These are phyloP conservation scores for Batillaria attramentaria DNA, from an alignment of 1,140 invertebrate genomes.

Conservation along the genomic window DNA sequence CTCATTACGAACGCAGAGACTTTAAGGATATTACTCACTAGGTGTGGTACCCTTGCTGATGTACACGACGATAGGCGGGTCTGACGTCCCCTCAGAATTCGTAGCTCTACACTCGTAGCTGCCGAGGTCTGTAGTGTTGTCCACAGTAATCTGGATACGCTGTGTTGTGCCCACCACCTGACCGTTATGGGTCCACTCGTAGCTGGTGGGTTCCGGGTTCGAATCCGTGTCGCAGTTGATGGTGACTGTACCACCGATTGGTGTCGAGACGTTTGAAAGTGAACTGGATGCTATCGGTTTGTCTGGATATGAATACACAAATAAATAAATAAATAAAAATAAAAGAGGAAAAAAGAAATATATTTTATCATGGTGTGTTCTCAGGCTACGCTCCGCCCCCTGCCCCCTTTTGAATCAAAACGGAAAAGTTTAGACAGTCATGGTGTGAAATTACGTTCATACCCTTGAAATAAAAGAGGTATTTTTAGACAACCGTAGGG, in stretches of 20 bases:
- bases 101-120: slow-evolving; percentile 11
- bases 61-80: not conserved
- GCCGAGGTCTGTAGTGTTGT: not conserved
- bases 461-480: no score
- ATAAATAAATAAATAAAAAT: no score
- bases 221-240: not conserved
- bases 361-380: no score
- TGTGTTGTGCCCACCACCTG: not conserved
- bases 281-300: not conserved
- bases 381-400: no score
- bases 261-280: not conserved
- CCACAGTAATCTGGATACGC: not conserved
- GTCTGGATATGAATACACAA: no score
- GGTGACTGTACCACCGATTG: not conserved
- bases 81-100: not conserved
- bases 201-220: slow-evolving; percentile 23
- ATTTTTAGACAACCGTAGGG: no score
- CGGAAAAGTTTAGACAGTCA: no score
- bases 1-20: no score
- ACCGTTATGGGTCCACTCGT: slow-evolving; percentile 14
- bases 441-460: no score
- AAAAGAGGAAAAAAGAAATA: no score
- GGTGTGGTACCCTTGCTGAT: not conserved
- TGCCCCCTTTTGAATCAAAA: no score
- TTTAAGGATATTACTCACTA: no score